These are phyloP conservation scores for Phalanger gymnotis DNA, from an alignment of 2,797 vertebrate species.

Conservation along the genomic window DNA sequence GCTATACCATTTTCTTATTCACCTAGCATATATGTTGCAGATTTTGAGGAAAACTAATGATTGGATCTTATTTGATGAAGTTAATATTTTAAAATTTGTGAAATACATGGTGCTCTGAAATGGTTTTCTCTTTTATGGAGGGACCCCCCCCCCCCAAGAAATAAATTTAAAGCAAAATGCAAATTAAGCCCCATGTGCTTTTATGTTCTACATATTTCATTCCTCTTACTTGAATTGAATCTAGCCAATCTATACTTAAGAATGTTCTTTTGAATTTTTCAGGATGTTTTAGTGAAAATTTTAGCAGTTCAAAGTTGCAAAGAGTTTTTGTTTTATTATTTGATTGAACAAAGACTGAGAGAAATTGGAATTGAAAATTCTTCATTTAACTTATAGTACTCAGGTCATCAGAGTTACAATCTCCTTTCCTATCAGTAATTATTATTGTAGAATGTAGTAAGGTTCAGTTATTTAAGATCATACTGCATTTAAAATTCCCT, in stretches of 20 bases:
- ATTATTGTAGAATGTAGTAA: constrained; percentile 16
- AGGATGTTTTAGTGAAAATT: constrained; percentile 68
- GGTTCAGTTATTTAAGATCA: constrained; percentile 49
- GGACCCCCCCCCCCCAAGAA: background rate
- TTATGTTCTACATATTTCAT: constrained; percentile 49
- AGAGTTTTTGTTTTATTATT: constrained; percentile 66
- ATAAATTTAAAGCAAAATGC: background rate
- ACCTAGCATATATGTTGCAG: background rate
- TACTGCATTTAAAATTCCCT: constrained; percentile 41
- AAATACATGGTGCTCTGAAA: constrained; percentile 27
- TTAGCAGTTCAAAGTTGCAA: constrained; percentile 68
- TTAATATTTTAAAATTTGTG: background rate
- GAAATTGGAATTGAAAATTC: constrained; percentile 71
- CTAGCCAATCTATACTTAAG: constrained; percentile 67
- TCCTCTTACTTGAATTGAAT: constrained; percentile 48
- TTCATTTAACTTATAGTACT: background rate
- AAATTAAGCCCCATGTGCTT: background rate
- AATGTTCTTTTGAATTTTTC: constrained; percentile 64
- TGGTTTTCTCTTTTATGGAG: constrained; percentile 59
- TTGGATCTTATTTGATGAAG: background rate
- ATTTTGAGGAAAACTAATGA: background rate
- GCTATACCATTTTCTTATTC: background rate
- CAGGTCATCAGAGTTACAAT: background rate
- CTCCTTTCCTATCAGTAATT: background rate
- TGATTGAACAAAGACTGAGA: constrained; percentile 68